Base-by-base conservation (phyloP, 1,140 invertebrate genomes). In the Zaprionus camerounensis region DNA sequence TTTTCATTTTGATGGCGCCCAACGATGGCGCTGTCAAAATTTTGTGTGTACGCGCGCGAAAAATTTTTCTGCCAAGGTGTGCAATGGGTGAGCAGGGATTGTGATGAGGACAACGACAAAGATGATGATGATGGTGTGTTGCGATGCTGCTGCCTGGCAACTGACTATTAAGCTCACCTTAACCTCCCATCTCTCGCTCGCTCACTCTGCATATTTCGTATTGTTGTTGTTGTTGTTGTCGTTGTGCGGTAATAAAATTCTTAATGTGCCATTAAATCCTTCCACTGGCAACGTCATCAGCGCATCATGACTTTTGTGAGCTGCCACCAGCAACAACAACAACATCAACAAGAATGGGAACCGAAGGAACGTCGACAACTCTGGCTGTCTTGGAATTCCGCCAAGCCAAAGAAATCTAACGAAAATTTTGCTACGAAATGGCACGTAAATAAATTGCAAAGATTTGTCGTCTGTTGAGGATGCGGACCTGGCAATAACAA, bases 401-500 rank as follows among this genome's bases (percentile, higher is more conserved):
- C 85, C 85, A 90, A 82, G 75, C 84, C 81, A 87, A 88, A 83
- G 84, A 87, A 87, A 87, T 88, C 84, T 88, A 87, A 87, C 84
- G 84, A 88, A 87, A 83, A 88, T 88, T 76, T 83, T 71, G 63
- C 85, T 88, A 90, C 84, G 85, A 90, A 90, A 85, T 90, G 85
- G 85, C 85, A 90, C 85, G 85, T 90, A 90, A 90, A 90, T 90
- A 90, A 90, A 90, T 90, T 90, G 85, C 85, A 90, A 90, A 90
- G 85, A 90, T 90, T 90, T 90, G 85, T 90, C 85, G 85, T 90
- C 62, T 76, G 69, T 62, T 76, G 62, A 72, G 69, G 36, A 76
- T 76, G 59, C 67, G 53, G 44, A 65, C 67, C 67, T 70, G 72
- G 36, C 22, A 53, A 49, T 46, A 68, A 59, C 71, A 67, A 24